These are phyloP conservation scores for Butorides virescens DNA, from an alignment of 2,113 vertebrate species.

Conservation along the genomic window DNA sequence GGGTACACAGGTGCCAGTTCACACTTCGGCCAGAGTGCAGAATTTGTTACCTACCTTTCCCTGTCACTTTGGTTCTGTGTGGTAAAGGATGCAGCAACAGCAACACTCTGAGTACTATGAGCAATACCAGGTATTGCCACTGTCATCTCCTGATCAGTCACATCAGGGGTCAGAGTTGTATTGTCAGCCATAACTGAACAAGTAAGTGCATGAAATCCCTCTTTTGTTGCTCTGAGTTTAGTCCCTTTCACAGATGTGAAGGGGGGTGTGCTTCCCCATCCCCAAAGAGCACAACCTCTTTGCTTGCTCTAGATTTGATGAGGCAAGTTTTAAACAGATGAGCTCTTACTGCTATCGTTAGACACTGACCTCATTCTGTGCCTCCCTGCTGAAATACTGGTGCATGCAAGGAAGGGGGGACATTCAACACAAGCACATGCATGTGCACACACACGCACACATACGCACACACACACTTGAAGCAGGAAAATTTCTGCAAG, in stretches of 20 bases:
- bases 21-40: fast-evolving
- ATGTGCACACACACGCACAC: neutral
- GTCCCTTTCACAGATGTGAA: too few species aligned
- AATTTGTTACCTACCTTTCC: neutral
- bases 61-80: neutral
- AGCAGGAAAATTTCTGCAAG: neutral
- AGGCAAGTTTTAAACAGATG: neutral
- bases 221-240: neutral
- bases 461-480: neutral
- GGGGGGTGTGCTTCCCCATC: neutral
- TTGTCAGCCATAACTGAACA: neutral
- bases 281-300: neutral
- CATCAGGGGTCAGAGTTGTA: too few species aligned
- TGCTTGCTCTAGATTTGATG: neutral
- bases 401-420: neutral
- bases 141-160: neutral
- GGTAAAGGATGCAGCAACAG: neutral
- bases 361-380: neutral
- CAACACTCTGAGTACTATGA: neutral
- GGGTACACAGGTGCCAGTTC: neutral
- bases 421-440: neutral
- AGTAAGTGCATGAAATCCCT: neutral
- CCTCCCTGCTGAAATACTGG: neutral
- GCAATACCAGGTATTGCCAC: neutral
- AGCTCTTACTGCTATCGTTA: neutral